phyloP scores from a whole-genome alignment of 2,113 vertebrate genomes.

The Pedetes capensis region DNA sequence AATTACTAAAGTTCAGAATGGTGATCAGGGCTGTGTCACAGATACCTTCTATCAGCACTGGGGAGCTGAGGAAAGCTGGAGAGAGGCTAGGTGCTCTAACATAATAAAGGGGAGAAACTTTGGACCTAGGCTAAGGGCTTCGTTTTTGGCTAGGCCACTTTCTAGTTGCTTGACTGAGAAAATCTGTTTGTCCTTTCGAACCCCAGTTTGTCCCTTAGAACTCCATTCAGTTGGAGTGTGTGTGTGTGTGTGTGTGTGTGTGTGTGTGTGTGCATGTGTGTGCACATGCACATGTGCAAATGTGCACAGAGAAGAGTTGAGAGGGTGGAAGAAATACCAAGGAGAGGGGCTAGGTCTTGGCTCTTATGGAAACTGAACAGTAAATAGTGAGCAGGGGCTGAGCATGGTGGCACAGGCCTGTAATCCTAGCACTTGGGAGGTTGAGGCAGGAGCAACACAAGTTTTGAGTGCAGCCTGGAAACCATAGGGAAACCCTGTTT shows the following conservation, averaged over 20 bases:
- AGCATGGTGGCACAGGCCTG: no score
- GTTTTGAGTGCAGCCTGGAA: no score
- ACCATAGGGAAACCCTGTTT: no score
- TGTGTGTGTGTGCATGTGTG: not conserved
- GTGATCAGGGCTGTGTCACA: not conserved
- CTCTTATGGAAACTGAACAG: not conserved
- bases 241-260: not conserved
- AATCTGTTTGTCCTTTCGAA: slow-evolving; percentile 21
- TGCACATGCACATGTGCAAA: not conserved
- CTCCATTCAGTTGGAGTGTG: no score
- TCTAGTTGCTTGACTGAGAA: not conserved
- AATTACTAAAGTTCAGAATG: not conserved
- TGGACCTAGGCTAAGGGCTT: not conserved
- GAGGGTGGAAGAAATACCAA: not conserved
- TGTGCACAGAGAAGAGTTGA: not conserved
- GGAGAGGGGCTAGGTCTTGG: not conserved
- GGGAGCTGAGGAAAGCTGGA: not conserved
- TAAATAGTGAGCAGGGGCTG: slow-evolving; percentile 12
- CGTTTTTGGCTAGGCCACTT: not conserved
- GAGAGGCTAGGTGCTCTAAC: not conserved
- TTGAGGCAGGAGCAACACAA: no score
- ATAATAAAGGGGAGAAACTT: not conserved
- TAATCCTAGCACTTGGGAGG: no score
- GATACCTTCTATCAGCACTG: not conserved
- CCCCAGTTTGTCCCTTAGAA: slow-evolving; percentile 17